Percentiles rank a stretch among this genome's conserved stretches.
Conservation (phyloP, 2,797 vertebrate species). For the Sarcophilus harrisii region DNA sequence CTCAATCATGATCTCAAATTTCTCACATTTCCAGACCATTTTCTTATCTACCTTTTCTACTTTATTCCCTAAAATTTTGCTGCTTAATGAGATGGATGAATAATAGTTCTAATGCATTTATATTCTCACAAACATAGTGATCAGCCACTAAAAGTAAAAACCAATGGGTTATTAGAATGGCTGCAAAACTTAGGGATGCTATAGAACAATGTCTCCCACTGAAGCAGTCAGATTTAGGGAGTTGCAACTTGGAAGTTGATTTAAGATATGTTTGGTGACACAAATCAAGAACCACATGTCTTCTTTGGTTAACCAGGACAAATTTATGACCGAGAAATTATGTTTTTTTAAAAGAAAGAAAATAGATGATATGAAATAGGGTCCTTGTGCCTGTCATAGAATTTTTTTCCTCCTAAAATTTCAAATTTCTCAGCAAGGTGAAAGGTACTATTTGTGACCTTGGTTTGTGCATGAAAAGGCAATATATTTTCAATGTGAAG, state of each 20-base stretch:
- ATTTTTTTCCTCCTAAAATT: constrained; percentile 52
- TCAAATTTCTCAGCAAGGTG: constrained; percentile 56
- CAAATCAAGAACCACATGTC: constrained; percentile 71
- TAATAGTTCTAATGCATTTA: background rate
- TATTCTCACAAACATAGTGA: constrained; percentile 24
- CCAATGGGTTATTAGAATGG: constrained; percentile 13
- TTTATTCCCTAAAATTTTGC: fast-evolving
- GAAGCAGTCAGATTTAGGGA: constrained; percentile 68
- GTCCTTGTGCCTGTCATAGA: constrained; percentile 52
- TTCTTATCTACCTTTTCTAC: fast-evolving
- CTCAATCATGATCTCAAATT: background rate
- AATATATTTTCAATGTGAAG: constrained; percentile 49
- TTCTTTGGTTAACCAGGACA: constrained; percentile 73
- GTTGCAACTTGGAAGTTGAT: constrained; percentile 64
- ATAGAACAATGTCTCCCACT: background rate
- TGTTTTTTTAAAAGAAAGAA: constrained; percentile 46
- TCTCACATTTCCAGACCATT: background rate
- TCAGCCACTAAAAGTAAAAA: background rate
- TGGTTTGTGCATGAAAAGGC: constrained; percentile 54
- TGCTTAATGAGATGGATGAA: no score
- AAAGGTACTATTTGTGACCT: constrained; percentile 55
- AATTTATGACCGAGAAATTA: constrained; percentile 73
- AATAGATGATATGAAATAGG: constrained; percentile 40
- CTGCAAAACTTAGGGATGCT: background rate
- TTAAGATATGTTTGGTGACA: constrained; percentile 70